phyloP scores from a whole-genome alignment of 2,113 vertebrate genomes.

The Podocnemis expansa region DNA sequence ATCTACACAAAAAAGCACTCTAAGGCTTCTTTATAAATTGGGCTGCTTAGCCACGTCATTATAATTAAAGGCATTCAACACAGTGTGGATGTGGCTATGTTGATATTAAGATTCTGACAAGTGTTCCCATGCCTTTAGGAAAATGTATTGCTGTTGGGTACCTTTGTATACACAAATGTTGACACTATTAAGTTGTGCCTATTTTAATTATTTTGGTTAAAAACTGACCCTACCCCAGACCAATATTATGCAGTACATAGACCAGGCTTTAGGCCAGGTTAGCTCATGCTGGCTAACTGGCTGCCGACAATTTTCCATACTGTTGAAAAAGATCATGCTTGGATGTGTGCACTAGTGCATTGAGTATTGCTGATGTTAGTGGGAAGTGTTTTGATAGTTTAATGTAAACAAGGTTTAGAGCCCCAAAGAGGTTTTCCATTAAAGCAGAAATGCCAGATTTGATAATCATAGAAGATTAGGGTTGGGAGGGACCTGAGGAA shows the following conservation, averaged over 20 bases:
- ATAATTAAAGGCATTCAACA: not conserved
- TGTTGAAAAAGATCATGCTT: not conserved
- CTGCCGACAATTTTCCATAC: not conserved
- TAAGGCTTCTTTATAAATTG: not conserved
- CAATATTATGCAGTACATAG: not conserved
- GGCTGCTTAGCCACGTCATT: not conserved
- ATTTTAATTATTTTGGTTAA: not conserved
- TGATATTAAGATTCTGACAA: not conserved
- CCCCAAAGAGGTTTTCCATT: not conserved
- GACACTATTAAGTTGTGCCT: not conserved
- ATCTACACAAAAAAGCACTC: not conserved
- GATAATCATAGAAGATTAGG: too few species aligned
- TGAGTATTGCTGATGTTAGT: not conserved
- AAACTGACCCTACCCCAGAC: not conserved
- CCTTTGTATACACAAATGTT: not conserved
- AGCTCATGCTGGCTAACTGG: not conserved
- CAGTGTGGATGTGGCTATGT: not conserved
- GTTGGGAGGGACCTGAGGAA: too few species aligned
- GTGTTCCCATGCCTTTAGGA: not conserved
- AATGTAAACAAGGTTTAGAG: not conserved
- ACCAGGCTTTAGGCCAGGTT: not conserved
- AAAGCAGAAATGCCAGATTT: not conserved
- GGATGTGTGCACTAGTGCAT: not conserved
- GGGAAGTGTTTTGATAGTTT: not conserved
- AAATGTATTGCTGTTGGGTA: not conserved